Conservation (phyloP, 1,140 invertebrate species). For the Bombus picipes region DNA sequence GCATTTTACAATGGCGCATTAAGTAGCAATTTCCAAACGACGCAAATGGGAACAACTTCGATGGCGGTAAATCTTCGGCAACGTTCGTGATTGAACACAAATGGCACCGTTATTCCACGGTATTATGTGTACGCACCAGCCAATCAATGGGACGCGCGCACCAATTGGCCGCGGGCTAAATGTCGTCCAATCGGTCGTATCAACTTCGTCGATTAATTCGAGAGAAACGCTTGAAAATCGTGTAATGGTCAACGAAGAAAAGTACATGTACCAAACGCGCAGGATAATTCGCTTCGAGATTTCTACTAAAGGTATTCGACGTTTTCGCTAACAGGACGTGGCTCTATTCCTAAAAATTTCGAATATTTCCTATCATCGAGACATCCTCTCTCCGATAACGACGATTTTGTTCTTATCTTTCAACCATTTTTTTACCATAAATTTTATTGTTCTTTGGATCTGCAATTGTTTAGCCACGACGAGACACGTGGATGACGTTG, state of each 20-base stretch:
- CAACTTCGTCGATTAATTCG: slow-evolving; percentile 45
- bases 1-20: neutral
- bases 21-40: neutral
- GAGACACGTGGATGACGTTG: no score
- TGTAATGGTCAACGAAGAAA: neutral
- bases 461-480: no score
- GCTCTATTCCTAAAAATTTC: no score
- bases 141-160: slow-evolving; percentile 43
- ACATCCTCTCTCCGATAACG: no score
- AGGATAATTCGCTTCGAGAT: no score
- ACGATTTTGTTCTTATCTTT: no score
- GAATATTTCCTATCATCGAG: no score
- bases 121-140: slow-evolving; percentile 31
- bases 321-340: no score
- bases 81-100: slow-evolving; percentile 57
- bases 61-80: slow-evolving; percentile 31
- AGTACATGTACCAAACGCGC: no score
- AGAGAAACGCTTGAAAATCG: slow-evolving; percentile 37
- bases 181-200: slow-evolving; percentile 38
- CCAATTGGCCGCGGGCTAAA: slow-evolving; percentile 48
- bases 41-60: neutral
- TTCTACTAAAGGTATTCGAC: no score
- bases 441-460: no score
- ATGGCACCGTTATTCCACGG: slow-evolving; percentile 38
- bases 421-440: no score